phyloP scores from a whole-genome alignment of 2,797 vertebrate genomes.

The Hyperoplus immaculatus region DNA sequence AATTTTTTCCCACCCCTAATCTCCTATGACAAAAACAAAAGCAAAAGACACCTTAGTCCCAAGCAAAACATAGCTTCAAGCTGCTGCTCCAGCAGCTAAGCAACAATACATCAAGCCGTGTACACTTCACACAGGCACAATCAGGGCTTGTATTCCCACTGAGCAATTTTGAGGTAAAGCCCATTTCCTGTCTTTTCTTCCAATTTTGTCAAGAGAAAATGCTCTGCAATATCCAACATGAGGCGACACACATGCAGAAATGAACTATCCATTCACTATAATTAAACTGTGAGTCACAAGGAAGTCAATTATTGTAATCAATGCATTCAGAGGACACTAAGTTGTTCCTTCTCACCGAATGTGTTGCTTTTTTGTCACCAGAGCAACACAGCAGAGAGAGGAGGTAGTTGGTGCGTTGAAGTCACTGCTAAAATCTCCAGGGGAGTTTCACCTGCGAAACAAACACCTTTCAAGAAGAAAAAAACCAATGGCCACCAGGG shows the following conservation, averaged over 20 bases:
- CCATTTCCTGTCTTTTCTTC: slow-evolving; percentile 23
- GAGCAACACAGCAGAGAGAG: not conserved
- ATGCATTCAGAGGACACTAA: slow-evolving; percentile 6
- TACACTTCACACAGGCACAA: slow-evolving; percentile 37
- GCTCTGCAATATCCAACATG: slow-evolving; percentile 1
- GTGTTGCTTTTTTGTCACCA: not conserved
- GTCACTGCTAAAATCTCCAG: not conserved
- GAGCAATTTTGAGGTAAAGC: slow-evolving; percentile 29
- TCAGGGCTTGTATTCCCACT: slow-evolving; percentile 36
- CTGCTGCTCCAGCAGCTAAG: not conserved
- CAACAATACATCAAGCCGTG: slow-evolving; percentile 16
- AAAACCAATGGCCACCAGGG: not conserved
- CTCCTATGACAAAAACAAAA: not conserved
- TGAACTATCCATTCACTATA: not conserved
- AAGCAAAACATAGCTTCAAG: not conserved
- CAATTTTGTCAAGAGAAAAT: slow-evolving; percentile 17
- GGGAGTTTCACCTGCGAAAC: not conserved
- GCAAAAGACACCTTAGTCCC: too few species aligned
- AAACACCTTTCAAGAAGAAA: not conserved
- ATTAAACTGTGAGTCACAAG: not conserved
- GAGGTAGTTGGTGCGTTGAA: not conserved
- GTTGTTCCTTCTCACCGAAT: slow-evolving; percentile 4
- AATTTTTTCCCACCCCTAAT: too few species aligned
- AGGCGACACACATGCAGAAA: not conserved
- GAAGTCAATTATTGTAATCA: slow-evolving; percentile 27